Conservation (phyloP, 1,140 invertebrate genomes). For the Drosophila ficusphila region DNA sequence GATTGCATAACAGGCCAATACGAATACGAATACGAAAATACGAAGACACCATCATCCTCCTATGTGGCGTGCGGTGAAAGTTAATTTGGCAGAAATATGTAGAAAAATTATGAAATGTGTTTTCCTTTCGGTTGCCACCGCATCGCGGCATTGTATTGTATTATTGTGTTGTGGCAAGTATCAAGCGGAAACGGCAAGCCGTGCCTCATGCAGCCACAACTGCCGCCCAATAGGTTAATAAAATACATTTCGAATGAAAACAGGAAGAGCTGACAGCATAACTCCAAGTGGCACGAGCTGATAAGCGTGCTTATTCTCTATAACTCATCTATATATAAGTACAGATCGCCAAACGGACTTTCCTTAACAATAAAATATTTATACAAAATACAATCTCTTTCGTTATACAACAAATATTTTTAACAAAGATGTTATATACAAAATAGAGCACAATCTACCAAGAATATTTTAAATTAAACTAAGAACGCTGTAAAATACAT, state of each 20-base stretch:
- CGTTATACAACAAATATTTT: too few species aligned
- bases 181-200: slow-evolving; percentile 43
- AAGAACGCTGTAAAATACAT: too few species aligned
- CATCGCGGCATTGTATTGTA: slow-evolving; percentile 54
- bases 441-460: too few species aligned
- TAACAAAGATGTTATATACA: not conserved
- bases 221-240: slow-evolving; percentile 52
- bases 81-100: slow-evolving; percentile 72
- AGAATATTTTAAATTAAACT: too few species aligned
- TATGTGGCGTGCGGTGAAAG: slow-evolving; percentile 76
- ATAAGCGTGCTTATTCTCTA: slow-evolving; percentile 12
- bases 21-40: slow-evolving; percentile 9
- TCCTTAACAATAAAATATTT: not conserved
- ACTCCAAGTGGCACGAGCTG: not conserved
- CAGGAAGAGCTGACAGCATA: slow-evolving; percentile 20
- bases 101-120: slow-evolving; percentile 78
- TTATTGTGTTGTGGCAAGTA: slow-evolving; percentile 42
- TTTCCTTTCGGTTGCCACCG: slow-evolving; percentile 69
- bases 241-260: slow-evolving; percentile 38
- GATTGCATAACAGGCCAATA: slow-evolving; percentile 44
- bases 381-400: too few species aligned
- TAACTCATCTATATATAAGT: too few species aligned
- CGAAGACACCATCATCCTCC: slow-evolving; percentile 30
- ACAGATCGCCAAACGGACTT: not conserved
- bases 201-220: slow-evolving; percentile 14